Evolutionary conservation across 2,113 vertebrate species (phyloP).

Genomic region (Acanthisitta chloris): DNA sequence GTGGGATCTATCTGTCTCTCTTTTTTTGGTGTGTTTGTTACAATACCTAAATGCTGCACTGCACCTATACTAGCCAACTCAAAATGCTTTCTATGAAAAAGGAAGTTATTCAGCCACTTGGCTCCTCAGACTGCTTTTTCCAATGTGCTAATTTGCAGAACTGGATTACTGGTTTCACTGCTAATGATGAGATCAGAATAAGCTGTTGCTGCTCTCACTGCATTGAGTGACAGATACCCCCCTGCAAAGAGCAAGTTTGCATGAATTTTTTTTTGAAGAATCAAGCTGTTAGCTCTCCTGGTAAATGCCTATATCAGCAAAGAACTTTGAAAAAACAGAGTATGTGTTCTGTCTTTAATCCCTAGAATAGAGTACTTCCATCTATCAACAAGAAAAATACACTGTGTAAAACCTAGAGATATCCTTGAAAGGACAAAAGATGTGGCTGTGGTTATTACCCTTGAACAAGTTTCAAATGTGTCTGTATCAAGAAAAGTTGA

Average conservation of each 20-base stretch:
- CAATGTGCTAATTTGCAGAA: constrained; percentile 45
- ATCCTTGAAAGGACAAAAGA: constrained; percentile 34
- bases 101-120: neutral
- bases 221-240: neutral
- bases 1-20: neutral
- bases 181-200: constrained; percentile 44
- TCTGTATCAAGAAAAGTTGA: neutral
- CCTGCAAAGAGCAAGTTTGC: neutral
- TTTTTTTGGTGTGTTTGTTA: neutral
- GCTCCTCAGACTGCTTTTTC: neutral
- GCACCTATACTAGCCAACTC: neutral
- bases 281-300: constrained; percentile 35
- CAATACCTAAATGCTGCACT: neutral
- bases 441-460: neutral
- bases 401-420: neutral
- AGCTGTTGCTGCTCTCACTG: neutral
- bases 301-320: constrained; percentile 49
- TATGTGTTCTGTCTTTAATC: neutral
- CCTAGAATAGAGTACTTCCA: neutral
- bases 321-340: constrained; percentile 27
- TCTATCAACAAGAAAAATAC: constrained; percentile 5
- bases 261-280: constrained; percentile 44
- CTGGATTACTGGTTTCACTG: constrained; percentile 16
- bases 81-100: neutral
- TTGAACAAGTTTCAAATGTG: neutral